Conservation (phyloP, 2,797 vertebrate genomes). For the Danio choprae region DNA sequence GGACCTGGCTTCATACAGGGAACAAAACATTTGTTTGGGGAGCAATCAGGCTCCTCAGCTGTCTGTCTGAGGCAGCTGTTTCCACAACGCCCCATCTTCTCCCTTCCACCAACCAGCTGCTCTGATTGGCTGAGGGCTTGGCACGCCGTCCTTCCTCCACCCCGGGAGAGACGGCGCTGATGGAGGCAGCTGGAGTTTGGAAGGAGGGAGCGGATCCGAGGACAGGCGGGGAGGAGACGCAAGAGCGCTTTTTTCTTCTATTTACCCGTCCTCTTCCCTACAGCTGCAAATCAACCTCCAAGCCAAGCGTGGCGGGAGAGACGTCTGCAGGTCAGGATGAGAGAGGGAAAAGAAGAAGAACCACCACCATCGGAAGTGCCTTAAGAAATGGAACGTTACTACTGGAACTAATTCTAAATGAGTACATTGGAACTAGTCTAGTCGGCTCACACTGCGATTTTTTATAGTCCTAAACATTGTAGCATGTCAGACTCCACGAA, state of each 20-base stretch:
- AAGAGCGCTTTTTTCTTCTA: constrained; percentile 12
- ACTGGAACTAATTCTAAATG: too few species aligned
- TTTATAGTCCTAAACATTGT: too few species aligned
- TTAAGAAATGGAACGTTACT: constrained; percentile 18
- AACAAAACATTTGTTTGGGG: constrained; percentile 55
- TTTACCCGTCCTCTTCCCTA: constrained; percentile 47
- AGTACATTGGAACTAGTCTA: too few species aligned
- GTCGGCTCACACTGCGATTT: too few species aligned
- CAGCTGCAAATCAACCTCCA: constrained; percentile 48
- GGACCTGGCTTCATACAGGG: constrained; percentile 40
- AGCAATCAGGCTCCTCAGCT: constrained; percentile 47
- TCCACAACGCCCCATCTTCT: constrained; percentile 21
- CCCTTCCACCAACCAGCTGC: not conserved
- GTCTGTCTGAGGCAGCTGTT: constrained; percentile 61
- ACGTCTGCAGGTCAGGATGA: constrained; percentile 19
- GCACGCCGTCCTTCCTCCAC: constrained; percentile 17
- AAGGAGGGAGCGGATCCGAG: constrained; percentile 17
- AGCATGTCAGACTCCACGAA: too few species aligned
- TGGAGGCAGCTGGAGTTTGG: constrained; percentile 51
- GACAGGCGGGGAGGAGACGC: constrained; percentile 17
- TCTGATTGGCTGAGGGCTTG: constrained; percentile 42
- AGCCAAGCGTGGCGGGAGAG: constrained; percentile 16
- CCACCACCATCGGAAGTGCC: not conserved
- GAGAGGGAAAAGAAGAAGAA: not conserved
- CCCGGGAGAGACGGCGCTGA: constrained; percentile 32